These are phyloP conservation scores for Melanocharis versteri DNA, from an alignment of 2,113 vertebrate genomes.

Conservation along the genomic window DNA sequence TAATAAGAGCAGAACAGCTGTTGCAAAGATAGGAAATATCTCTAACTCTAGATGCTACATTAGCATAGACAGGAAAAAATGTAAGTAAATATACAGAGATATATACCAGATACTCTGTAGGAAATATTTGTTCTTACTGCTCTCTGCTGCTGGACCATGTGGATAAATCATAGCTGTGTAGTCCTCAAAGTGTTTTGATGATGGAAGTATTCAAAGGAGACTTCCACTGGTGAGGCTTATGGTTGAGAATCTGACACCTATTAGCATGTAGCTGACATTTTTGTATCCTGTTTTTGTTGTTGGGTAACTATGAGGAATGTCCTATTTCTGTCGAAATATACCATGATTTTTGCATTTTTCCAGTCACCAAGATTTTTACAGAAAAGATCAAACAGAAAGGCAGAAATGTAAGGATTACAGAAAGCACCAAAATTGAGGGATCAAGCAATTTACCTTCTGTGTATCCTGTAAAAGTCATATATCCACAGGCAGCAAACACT, in stretches of 20 bases:
- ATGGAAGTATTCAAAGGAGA: neutral
- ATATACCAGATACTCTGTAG: neutral
- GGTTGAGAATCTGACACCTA: neutral
- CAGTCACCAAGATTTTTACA: neutral
- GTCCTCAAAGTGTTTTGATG: neutral
- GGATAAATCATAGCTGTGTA: neutral
- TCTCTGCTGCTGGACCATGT: neutral
- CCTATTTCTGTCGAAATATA: neutral
- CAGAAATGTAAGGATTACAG: neutral
- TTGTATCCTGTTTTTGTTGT: neutral
- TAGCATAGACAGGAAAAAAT: neutral
- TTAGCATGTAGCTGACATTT: neutral
- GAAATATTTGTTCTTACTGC: neutral
- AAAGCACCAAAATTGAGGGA: neutral
- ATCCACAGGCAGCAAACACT: slow-evolving; percentile 84
- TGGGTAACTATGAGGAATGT: neutral
- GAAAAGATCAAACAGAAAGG: neutral
- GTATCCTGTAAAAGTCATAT: slow-evolving; percentile 89
- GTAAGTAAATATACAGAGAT: neutral
- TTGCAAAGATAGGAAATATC: neutral
- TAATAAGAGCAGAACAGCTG: neutral
- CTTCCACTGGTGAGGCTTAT: neutral
- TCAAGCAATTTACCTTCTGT: slow-evolving; percentile 83
- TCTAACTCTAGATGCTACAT: neutral
- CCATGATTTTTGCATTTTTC: neutral